Evolutionary conservation across 1,140 invertebrate genomes (phyloP), one percentile per base, ranked within the genome.

Genomic region (Psix sp.): DNA sequence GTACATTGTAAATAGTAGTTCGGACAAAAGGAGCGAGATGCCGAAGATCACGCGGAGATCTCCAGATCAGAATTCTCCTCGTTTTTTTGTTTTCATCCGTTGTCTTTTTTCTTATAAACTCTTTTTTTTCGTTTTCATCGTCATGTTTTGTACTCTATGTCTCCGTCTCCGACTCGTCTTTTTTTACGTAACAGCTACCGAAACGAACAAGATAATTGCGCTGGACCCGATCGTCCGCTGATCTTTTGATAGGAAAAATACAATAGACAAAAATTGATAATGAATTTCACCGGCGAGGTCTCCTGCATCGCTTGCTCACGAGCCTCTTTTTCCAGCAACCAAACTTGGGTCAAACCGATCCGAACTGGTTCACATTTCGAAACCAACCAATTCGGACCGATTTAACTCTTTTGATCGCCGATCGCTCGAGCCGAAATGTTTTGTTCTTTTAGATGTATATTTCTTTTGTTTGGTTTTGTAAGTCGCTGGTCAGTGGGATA

Each of bases 1-100:
- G 84, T 86, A 87, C 79, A 86, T 86, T 87, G 86, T 87, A 87
- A 84, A 87, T 87, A 87, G 77, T 87, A 84, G 74, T 68, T 68
- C 72, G 74, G 78, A 77, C 70, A 75, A 77, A 74, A 76, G 70
- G 70, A 77, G 65, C 52, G 59, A 68, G 42, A 68, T 54, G 31
- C 42, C 74, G 68, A 73, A 73, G 63, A 68, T 72, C 65, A 73
- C 59, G 68, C 65, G 68, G 60, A 65, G 72, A 75, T 68, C 73
- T 75, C 65, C 65, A 70, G 52, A 75, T 66, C 60, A 75, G 59
- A 65, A 65, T 65, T 70, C 59, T 51, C 59, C 57, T 52, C 26
- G 43, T 49, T 62, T 54, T 33, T 65, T 70, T 40, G 18, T 60
- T 60, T 59, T 52, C 21, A 16, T 35, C n/a, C n/a, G 31, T 35